These are phyloP conservation scores for Urocynchramus pylzowi DNA, from an alignment of 2,113 vertebrate species.

Conservation along the genomic window DNA sequence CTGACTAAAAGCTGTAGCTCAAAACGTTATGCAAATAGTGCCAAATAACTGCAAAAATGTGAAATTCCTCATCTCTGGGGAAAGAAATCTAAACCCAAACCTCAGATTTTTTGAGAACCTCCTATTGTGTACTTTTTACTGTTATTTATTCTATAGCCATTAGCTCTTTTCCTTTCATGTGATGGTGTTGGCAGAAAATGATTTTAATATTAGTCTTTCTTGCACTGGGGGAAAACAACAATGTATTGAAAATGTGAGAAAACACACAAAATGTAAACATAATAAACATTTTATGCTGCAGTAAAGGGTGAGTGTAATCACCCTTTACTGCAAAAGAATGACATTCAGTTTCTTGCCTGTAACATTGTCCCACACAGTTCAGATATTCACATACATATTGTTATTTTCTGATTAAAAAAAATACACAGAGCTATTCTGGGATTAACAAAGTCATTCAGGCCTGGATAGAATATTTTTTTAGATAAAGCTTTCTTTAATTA, in stretches of 20 bases:
- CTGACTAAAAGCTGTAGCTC: neutral
- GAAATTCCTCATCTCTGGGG: neutral
- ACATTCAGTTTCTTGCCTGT: neutral
- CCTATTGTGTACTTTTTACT: neutral
- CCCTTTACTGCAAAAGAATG: neutral
- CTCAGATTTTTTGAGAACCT: neutral
- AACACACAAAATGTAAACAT: neutral
- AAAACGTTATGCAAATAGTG: neutral
- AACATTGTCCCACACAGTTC: neutral
- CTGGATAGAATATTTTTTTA: neutral
- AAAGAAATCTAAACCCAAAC: neutral
- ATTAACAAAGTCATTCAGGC: neutral
- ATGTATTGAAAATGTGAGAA: neutral
- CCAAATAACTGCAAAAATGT: neutral
- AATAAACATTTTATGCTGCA: neutral
- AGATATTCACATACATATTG: neutral
- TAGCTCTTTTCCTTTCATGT: conserved; percentile 6
- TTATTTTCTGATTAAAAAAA: neutral
- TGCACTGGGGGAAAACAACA: neutral
- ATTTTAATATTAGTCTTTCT: conserved; percentile 23
- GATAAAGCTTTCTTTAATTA: neutral
- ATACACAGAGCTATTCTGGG: no score
- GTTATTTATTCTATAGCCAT: neutral
- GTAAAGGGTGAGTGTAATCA: neutral
- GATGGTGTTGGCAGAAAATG: neutral